Evolutionary conservation across 2,888 invertebrate genomes (phyloP).

Genomic region (Aethes cnicana): DNA sequence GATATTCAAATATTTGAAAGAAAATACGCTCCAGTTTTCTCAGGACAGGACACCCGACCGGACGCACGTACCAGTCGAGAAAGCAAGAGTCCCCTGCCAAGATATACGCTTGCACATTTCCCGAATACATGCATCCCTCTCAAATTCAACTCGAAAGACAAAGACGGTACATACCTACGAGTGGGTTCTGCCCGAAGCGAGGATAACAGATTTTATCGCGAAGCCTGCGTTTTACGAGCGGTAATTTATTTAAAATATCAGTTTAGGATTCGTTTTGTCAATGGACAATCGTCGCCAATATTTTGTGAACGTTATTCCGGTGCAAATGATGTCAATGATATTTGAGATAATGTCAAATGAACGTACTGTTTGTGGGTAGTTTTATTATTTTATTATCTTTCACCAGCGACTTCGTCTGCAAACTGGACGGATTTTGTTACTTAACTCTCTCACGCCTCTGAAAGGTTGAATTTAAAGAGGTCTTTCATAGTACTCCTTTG

Average conservation of each 20-base stretch:
- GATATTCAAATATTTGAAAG: conserved; percentile 8
- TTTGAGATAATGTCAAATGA: not conserved
- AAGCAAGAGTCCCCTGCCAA: conserved; percentile 5
- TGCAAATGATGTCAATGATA: not conserved
- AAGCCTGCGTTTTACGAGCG: conserved; percentile 22
- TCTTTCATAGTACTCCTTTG: too few relatives aligned
- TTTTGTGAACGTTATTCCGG: conserved; percentile 24
- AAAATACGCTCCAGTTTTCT: conserved; percentile 7
- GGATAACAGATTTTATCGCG: conserved; percentile 17
- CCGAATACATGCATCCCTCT: conserved; percentile 8
- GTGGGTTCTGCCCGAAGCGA: not conserved
- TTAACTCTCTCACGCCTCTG: too few relatives aligned
- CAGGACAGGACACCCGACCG: conserved; percentile 6
- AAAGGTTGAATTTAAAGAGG: too few relatives aligned
- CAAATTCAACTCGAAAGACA: conserved; percentile 4
- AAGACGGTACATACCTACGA: conserved; percentile 9
- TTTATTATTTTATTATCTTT: not conserved
- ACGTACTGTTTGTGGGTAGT: not conserved
- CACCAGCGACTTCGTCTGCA: not conserved
- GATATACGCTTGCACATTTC: not conserved
- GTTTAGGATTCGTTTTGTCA: conserved; percentile 22
- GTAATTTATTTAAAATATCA: conserved; percentile 33
- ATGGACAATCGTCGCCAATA: conserved; percentile 30
- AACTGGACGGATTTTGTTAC: too few relatives aligned
- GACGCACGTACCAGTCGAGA: not conserved